Conservation (phyloP, 2,888 invertebrate genomes). For the Macaria liturata region DNA sequence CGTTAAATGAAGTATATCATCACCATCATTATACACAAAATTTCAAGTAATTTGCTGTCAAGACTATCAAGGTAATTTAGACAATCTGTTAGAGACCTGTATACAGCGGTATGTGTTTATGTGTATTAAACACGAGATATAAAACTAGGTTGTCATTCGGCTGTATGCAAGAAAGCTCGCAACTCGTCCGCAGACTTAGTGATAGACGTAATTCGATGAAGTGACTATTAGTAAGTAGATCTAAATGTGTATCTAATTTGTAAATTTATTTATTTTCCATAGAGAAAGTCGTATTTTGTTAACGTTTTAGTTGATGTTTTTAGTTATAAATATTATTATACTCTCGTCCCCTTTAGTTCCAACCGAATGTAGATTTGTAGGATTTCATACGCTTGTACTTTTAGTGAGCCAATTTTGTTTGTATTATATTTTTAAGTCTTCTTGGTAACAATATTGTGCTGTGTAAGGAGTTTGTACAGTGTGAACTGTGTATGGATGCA, state of each 20-base stretch:
- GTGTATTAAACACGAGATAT: too few relatives aligned
- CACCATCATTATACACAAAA: too few relatives aligned
- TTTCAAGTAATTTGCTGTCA: too few relatives aligned
- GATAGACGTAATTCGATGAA: slow-evolving; percentile 69
- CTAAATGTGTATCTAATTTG: slow-evolving; percentile 80
- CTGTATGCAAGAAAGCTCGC: slow-evolving; percentile 48
- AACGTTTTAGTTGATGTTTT: slow-evolving; percentile 83
- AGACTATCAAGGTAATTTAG: slow-evolving; percentile 7
- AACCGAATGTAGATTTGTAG: slow-evolving; percentile 78
- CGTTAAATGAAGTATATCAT: too few relatives aligned
- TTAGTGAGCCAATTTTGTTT: slow-evolving; percentile 77
- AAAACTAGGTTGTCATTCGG: too few relatives aligned
- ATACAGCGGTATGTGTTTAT: slow-evolving; percentile 21
- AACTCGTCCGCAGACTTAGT: slow-evolving; percentile 64
- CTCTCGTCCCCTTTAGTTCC: slow-evolving; percentile 74
- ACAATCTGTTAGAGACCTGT: slow-evolving; percentile 24
- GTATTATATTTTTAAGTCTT: slow-evolving; percentile 73
- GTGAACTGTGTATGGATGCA: slow-evolving; percentile 51
- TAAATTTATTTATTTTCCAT: slow-evolving; percentile 83
- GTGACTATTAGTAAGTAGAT: slow-evolving; percentile 77
- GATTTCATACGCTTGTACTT: slow-evolving; percentile 81
- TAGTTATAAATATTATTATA: slow-evolving; percentile 50
- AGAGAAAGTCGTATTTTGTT: slow-evolving; percentile 83
- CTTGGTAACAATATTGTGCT: slow-evolving; percentile 66
- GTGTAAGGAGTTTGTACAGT: slow-evolving; percentile 60